phyloP scores from a whole-genome alignment of 1,140 invertebrate genomes.

The Phocides pigmalion region DNA sequence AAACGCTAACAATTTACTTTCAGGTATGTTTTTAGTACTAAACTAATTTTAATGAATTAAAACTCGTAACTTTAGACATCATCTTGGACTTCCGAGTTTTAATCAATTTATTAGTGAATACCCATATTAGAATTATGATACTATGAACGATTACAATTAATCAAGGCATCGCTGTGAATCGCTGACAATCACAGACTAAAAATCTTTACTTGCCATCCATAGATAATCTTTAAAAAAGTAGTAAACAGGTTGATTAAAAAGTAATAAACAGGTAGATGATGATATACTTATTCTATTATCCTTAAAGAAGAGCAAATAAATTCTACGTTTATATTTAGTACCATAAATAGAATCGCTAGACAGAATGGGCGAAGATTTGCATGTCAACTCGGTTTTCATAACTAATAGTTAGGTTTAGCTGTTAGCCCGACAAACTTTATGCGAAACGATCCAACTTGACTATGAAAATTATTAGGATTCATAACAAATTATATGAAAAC shows the following conservation, averaged over 20 bases:
- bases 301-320: background rate
- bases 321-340: background rate
- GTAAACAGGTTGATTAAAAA: too few species aligned
- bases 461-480: slow-evolving; percentile 64
- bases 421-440: slow-evolving; percentile 57
- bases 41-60: slow-evolving; percentile 12
- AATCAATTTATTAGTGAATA: background rate
- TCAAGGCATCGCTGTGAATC: too few species aligned
- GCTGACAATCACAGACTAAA: too few species aligned
- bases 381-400: slow-evolving; percentile 73
- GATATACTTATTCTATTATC: too few species aligned
- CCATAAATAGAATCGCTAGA: background rate
- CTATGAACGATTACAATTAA: too few species aligned
- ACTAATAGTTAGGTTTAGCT: slow-evolving; percentile 68
- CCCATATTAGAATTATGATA: too few species aligned
- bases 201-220: too few species aligned
- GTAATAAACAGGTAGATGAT: too few species aligned
- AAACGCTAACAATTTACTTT: slow-evolving; percentile 48
- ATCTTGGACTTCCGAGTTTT: background rate
- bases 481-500: slow-evolving; percentile 63
- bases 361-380: slow-evolving; percentile 67
- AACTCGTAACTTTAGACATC: background rate
- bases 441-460: slow-evolving; percentile 59
- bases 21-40: slow-evolving; percentile 7
- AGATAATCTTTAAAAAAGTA: too few species aligned